Conservation (phyloP, 1,140 invertebrate species). For the Chymomyza costata region DNA sequence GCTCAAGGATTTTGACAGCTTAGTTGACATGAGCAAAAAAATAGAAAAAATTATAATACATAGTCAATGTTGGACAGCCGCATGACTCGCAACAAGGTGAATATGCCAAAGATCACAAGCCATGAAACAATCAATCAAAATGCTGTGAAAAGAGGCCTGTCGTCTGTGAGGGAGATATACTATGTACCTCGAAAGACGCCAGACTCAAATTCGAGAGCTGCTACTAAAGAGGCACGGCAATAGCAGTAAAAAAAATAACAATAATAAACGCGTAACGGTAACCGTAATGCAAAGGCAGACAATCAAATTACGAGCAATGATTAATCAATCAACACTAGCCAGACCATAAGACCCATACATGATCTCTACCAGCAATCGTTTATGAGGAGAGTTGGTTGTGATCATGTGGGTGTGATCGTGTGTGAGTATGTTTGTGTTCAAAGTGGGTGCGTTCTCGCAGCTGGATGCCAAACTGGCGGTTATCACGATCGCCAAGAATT, state of each 20-base stretch:
- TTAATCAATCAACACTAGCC: constrained; percentile 66
- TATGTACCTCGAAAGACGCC: constrained; percentile 14
- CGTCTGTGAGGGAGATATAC: no score
- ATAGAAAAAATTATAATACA: constrained; percentile 22
- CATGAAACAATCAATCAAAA: constrained; percentile 71
- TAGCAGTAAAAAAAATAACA: constrained; percentile 8
- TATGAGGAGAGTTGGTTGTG: no score
- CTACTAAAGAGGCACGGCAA: neutral
- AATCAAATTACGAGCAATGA: constrained; percentile 70
- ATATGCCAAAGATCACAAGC: constrained; percentile 60
- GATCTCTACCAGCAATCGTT: neutral
- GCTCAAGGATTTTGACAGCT: constrained; percentile 69
- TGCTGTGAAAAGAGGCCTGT: constrained; percentile 62
- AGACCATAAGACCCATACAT: neutral
- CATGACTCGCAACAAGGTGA: constrained; percentile 47
- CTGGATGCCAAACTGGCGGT: constrained; percentile 56
- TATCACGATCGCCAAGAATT: constrained; percentile 46
- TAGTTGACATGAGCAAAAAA: constrained; percentile 58
- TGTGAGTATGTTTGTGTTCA: constrained; percentile 29
- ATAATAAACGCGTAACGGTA: constrained; percentile 51
- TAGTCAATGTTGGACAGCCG: neutral
- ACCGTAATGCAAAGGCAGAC: constrained; percentile 66
- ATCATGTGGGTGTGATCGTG: constrained; percentile 47
- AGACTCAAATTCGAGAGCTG: neutral
- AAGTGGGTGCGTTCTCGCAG: constrained; percentile 71